Evolutionary conservation across 2,113 vertebrate species (phyloP), one percentile per base, ranked within the genome.

Genomic region (Burhinus bistriatus): DNA sequence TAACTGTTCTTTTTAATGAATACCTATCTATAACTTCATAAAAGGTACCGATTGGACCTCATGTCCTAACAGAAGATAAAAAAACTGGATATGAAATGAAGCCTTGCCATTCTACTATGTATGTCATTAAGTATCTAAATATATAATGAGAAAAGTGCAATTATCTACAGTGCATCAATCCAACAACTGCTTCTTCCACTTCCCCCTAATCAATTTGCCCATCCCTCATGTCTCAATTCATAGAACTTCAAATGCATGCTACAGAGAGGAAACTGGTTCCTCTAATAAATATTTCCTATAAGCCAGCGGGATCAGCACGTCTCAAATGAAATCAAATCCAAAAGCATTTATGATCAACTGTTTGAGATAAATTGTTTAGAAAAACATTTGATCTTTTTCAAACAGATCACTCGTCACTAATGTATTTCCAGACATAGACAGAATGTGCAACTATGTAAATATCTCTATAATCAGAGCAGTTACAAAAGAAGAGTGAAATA

Each of bases 301-400:
- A 70, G 23, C 30, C 40, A 85, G 20, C 47, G 57, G 57, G 69
- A 92, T 65, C 79, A 84, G 25, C 27, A 75, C 15, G 47, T 92
- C 49, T 94, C 78, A 83, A 82, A 93, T 69, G 21, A 77, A 94
- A 77, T 73, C n/a, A 92, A 87, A 92, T 86, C 55, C 49, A 88
- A 95, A 88, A 49, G 9, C 32, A 72, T 30, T 75, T 64, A n/a
- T 84, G 20, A 34, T 65, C 61, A 85, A 49, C 36, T 71, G 47
- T 36, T 59, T 52, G 27, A 87, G 55, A 44, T 80, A 44, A 93
- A 52, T 26, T 22, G 0, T 77, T 68, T 83, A 45, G 29, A 70
- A 73, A 76, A 93, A 62, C 21, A 17, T 71, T 54, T 64, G 1
- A 22, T 49, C 8, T 45, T 80, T 92, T 90, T 58, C 59, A 94